Conservation (phyloP, 2,888 invertebrate genomes). For the Sarcophaga rosellei region DNA sequence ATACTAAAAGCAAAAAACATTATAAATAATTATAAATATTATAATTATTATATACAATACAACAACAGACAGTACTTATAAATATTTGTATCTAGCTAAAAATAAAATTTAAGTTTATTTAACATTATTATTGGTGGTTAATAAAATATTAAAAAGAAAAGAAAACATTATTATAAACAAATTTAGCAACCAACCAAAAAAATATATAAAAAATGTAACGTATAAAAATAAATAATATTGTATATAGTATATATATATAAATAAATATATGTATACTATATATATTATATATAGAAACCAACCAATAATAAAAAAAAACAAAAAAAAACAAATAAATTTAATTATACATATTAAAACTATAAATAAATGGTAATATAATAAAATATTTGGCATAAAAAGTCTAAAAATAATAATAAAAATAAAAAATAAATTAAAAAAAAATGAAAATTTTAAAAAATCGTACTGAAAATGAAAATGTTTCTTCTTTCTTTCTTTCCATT, state of each 20-base stretch:
- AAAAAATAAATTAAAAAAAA: slow-evolving; percentile 33
- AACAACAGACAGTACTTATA: not conserved
- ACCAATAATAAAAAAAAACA: slow-evolving; percentile 47
- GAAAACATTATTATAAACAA: slow-evolving; percentile 43
- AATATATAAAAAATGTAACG: slow-evolving; percentile 33
- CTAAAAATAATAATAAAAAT: slow-evolving; percentile 63
- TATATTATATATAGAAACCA: slow-evolving; percentile 17
- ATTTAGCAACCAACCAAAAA: slow-evolving; percentile 49
- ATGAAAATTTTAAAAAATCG: slow-evolving; percentile 59
- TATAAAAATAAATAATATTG: slow-evolving; percentile 39
- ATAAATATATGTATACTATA: slow-evolving; percentile 29
- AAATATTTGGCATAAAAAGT: slow-evolving; percentile 67
- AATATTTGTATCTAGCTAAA: slow-evolving; percentile 38
- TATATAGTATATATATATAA: slow-evolving; percentile 12
- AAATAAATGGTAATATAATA: slow-evolving; percentile 67
- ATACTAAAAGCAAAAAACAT: slow-evolving; percentile 11
- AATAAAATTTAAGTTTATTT: slow-evolving; percentile 39
- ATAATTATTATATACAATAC: slow-evolving; percentile 19
- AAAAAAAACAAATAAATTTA: slow-evolving; percentile 56
- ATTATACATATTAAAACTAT: slow-evolving; percentile 69
- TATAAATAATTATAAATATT: not conserved
- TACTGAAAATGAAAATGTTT: slow-evolving; percentile 15
- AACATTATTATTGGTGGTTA: slow-evolving; percentile 49
- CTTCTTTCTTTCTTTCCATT: not conserved
- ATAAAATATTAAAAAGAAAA: slow-evolving; percentile 25